Evolutionary conservation across 2,797 vertebrate genomes (phyloP), one percentile per base, ranked within the genome.

Genomic region (Characodon lateralis): DNA sequence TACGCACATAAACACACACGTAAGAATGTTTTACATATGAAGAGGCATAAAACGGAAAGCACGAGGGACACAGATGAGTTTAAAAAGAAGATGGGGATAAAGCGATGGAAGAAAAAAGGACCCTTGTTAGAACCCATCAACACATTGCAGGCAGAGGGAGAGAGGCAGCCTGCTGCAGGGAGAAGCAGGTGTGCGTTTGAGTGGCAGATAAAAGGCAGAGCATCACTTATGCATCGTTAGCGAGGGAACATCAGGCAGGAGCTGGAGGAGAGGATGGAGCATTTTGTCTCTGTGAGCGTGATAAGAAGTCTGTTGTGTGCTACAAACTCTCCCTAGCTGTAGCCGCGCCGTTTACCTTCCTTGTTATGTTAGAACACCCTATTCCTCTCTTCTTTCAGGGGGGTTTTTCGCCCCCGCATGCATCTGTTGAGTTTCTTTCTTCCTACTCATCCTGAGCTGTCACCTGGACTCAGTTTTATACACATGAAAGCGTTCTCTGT

Each of bases 191-290:
- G 92, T 86, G 81, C 31, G 77, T 90, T 88, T 93, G 93, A 94
- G 90, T 93, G 93, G 91, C 90, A 92, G 89, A 92, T 89, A 91
- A 93, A 91, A 91, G 83, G 87, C 91, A 87, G 71, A 87, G 85
- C 87, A 88, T 90, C 90, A 88, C 85, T 92, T 92, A 91, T 89
- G 89, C 88, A 87, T 93, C 80, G 80, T 92, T 92, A 89, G 88
- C 86, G 83, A 86, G 84, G 63, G 80, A 89, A 87, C 89, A 92
- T 94, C 90, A 90, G 84, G 89, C 90, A 89, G 88, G 78, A 85
- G 75, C 85, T 77, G 81, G 66, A 85, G 83, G 90, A 89, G 84
- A 61, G 6, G 77, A 12, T 50, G 72, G 80, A 74, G 78, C 31
- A 16, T 77, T 87, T 85, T 82, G 82, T 87, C 81, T 88, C 79